These are phyloP conservation scores for Cercopithecus mona DNA, from an alignment of 2,113 vertebrate genomes.

Conservation along the genomic window DNA sequence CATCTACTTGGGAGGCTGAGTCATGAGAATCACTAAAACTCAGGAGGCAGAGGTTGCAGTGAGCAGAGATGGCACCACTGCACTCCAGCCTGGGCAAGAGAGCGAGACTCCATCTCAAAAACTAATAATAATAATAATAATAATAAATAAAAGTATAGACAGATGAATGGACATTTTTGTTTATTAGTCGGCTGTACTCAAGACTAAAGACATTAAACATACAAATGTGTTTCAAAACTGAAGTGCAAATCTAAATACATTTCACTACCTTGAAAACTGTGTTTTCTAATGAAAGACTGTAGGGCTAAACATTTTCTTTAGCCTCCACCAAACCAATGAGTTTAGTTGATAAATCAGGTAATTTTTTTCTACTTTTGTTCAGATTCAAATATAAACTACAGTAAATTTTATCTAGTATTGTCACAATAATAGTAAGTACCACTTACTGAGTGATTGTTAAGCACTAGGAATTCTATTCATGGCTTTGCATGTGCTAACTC, in stretches of 20 bases:
- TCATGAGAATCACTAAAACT: too few species aligned
- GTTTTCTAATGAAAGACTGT: neutral
- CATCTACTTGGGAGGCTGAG: too few species aligned
- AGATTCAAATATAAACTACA: neutral
- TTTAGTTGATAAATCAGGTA: neutral
- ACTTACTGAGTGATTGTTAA: neutral
- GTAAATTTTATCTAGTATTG: neutral
- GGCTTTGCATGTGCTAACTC: neutral
- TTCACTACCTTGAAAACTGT: slow-evolving; percentile 30
- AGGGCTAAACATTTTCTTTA: neutral
- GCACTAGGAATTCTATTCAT: neutral
- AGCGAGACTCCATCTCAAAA: too few species aligned
- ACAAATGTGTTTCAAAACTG: neutral
- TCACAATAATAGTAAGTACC: neutral
- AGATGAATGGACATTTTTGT: neutral
- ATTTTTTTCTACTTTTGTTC: neutral
- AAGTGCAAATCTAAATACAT: neutral
- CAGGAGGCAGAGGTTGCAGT: too few species aligned
- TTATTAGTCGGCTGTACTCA: neutral
- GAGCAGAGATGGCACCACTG: too few species aligned
- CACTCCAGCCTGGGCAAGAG: too few species aligned
- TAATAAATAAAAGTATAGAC: neutral
- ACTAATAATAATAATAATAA: too few species aligned
- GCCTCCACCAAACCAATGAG: neutral
- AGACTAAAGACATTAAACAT: neutral